These are phyloP conservation scores for Aeoliscus strigatus DNA, from an alignment of 2,797 vertebrate genomes.

Conservation along the genomic window DNA sequence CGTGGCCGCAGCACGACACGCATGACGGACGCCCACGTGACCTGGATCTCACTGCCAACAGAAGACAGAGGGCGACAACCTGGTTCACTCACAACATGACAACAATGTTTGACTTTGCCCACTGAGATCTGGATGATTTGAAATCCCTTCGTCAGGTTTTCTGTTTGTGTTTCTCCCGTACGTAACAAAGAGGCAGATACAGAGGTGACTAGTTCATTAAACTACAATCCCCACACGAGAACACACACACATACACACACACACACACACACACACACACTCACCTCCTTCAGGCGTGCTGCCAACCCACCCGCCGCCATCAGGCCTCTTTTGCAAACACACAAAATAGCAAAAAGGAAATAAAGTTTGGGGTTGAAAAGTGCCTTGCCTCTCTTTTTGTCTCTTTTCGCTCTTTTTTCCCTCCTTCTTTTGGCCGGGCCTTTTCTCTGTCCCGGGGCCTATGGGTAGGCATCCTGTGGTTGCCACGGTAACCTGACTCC, in stretches of 20 bases:
- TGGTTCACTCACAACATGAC: too few relatives aligned
- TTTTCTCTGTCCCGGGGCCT: constrained; percentile 57
- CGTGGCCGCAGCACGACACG: constrained; percentile 61
- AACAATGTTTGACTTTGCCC: too few relatives aligned
- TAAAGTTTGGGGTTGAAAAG: constrained; percentile 31
- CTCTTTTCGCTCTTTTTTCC: constrained; percentile 50
- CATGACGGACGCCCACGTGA: too few relatives aligned
- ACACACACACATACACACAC: constrained; percentile 9
- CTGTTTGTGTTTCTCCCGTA: too few relatives aligned
- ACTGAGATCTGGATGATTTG: too few relatives aligned
- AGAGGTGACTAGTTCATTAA: too few relatives aligned
- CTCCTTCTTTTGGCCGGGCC: constrained; percentile 48
- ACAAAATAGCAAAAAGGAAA: constrained; percentile 38
- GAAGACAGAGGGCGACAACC: too few relatives aligned
- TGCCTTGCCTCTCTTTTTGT: constrained; percentile 46
- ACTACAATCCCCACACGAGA: too few relatives aligned
- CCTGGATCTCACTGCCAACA: constrained; percentile 52
- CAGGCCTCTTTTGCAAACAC: constrained; percentile 44
- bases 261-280: constrained; percentile 22
- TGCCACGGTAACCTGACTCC: constrained; percentile 71
- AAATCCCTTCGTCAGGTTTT: too few relatives aligned
- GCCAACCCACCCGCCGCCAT: constrained; percentile 37
- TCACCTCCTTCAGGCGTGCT: constrained; percentile 56
- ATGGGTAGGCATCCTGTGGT: constrained; percentile 67
- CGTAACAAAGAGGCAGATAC: too few relatives aligned